These are phyloP conservation scores for Spheniscus mendiculus DNA, from an alignment of 2,113 vertebrate genomes.

Conservation along the genomic window DNA sequence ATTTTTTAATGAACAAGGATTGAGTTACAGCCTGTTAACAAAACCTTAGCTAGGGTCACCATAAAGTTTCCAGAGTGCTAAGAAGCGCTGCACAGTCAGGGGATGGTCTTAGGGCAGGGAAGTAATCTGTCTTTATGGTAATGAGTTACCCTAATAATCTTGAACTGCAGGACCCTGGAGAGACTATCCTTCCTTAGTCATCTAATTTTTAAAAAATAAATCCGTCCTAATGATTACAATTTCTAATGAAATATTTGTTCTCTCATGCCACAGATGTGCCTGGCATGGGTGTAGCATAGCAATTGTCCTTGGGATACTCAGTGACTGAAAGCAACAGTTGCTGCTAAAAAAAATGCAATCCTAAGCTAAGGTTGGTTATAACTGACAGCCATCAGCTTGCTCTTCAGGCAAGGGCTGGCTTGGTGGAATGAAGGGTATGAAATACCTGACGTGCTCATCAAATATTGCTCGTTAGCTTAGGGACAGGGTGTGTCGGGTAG, in stretches of 20 bases:
- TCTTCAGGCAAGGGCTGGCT: background rate
- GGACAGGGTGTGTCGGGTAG: background rate
- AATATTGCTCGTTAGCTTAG: background rate
- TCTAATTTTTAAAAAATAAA: background rate
- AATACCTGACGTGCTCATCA: background rate
- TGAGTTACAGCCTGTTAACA: background rate
- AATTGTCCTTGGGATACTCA: background rate
- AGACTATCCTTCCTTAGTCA: background rate
- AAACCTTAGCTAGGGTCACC: background rate
- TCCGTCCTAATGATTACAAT: background rate
- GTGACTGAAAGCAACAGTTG: conserved; percentile 35
- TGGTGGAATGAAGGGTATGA: background rate
- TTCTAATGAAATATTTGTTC: background rate
- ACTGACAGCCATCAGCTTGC: background rate
- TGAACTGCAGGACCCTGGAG: background rate
- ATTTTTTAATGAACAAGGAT: background rate
- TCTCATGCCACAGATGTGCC: background rate
- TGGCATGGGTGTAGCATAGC: background rate
- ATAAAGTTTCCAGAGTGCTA: background rate
- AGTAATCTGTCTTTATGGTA: background rate
- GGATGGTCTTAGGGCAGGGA: background rate
- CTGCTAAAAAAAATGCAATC: background rate
- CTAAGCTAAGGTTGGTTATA: background rate
- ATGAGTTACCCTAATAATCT: background rate
- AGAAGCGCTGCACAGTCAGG: background rate